Conservation (phyloP, 2,888 invertebrate genomes). For the Pollenia labialis region DNA sequence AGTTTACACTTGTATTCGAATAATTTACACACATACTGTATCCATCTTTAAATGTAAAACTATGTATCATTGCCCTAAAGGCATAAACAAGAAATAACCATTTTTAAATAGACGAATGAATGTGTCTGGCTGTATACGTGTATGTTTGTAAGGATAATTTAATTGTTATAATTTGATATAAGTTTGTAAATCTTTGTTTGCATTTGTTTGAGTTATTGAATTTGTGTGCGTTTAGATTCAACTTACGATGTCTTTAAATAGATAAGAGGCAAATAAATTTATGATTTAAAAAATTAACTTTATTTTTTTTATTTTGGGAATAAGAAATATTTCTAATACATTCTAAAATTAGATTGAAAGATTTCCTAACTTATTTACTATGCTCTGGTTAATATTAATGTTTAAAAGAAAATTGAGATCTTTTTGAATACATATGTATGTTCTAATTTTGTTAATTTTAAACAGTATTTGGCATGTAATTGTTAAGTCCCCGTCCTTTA, state of each 20-base stretch:
- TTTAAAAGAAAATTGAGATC: too few species aligned
- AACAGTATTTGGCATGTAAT: too few species aligned
- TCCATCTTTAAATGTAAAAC: background rate
- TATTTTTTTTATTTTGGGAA: too few species aligned
- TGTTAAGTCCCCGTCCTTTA: too few species aligned
- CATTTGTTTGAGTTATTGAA: background rate
- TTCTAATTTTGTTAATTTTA: too few species aligned
- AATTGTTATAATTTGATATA: conserved; percentile 17
- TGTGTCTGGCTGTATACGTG: background rate
- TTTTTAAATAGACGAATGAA: background rate
- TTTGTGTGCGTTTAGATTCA: background rate
- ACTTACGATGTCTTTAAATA: background rate
- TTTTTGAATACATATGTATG: too few species aligned
- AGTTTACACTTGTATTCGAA: background rate
- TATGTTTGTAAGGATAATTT: conserved; percentile 11
- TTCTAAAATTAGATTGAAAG: too few species aligned
- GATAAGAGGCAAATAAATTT: conserved; percentile 12
- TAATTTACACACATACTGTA: background rate
- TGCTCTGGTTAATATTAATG: too few species aligned
- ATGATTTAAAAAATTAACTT: background rate
- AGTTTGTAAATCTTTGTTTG: background rate
- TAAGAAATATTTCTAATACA: too few species aligned
- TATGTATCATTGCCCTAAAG: background rate
- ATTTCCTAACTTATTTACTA: too few species aligned
- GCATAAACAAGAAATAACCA: background rate